Base-by-base conservation (phyloP, 2,113 vertebrate genomes). In the Cairina moschata region DNA sequence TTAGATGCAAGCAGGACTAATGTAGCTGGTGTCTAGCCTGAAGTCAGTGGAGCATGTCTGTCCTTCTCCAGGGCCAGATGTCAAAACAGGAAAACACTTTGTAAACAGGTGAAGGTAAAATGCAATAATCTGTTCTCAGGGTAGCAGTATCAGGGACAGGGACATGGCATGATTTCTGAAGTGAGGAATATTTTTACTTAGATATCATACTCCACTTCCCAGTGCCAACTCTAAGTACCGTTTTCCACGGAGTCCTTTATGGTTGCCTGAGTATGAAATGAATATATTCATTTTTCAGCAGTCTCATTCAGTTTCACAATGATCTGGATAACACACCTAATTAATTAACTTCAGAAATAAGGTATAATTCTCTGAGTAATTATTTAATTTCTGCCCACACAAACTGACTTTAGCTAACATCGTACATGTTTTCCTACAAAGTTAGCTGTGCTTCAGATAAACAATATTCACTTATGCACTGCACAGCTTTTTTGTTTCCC, bases 331-430 rank as follows among this genome's bases (percentile, higher is more conserved):
- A 59, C 26, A 66, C 13, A 32, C 28, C 36, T 26, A 80, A 74
- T 90, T 91, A 87, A 73, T 83, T 91, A 74, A 67, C 26, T 68
- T 91, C 36, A 58, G 59, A 91, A 84, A 71, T 55, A 58, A 79
- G 46, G 31, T 71, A 31, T 36, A 72, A 87, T 85, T 86, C 40
- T 85, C 54, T 85, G 16, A 80, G 42, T 25, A 74, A 59, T 50
- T 77, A 44, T 67, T 95, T 90, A 40, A 75, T 82, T 82, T 73
- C 54, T 74, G 32, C 29, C 50, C 32, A 80, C 76, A n/a, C 23
- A 87, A 94, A 83, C 11, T 46, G 36, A 69, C 48, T 73, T 34
- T 11, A 73, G 44, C 7, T 76, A 62, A 54, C 48, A 44, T 17
- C 46, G 11, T 58, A 9, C 8, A 26, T 52, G 10, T 42, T 85